Base-by-base conservation (phyloP, 2,797 vertebrate species). In the Varecia variegata region DNA sequence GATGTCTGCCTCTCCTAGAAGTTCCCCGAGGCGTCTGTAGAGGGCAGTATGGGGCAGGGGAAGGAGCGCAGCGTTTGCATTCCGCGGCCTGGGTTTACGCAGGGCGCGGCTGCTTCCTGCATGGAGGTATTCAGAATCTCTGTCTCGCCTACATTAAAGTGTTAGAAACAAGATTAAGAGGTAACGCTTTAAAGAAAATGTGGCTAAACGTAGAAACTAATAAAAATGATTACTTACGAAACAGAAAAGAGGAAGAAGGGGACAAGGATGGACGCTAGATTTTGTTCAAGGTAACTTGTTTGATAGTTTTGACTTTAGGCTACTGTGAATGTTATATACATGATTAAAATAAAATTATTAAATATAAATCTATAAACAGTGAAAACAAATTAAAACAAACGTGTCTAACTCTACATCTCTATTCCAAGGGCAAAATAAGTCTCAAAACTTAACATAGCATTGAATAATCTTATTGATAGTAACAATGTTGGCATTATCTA, bases 281-380 rank as follows among this genome's bases (percentile, higher is more conserved):
- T 79, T 89, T 54, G 35, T 56, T 73, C 17, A 85, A 50, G 18
- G 27, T 11, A 40, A 10, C 25, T 96, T n/a, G n/a, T 45, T 87
- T 58, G 30, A 62, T 35, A 77, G 30, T 50, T 90, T 94, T 62
- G 40, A 67, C 18, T 90, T 73, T 7, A 79, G 65, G 58, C 70
- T 56, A 50, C 52, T 52, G 15, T 52, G 68, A 85, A 73, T 76
- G 15, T 62, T 79, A 58, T 47, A 74, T 32, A 27, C 47, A 18
- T 30, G 56, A 79, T 40, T 80, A 74, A 92, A 79, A 68, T 35
- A 88, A 65, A 89, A 79, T 56, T 67, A 45, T 73, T 90, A 71
- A 77, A 71, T 43, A 54, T 82, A 89, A 90, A 47, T 71, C 27
- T 90, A 17, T 80, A 83, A 81, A 62, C 38, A 68, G 15, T 20